Base-by-base conservation (phyloP, 2,888 invertebrate genomes). In the Hartigia nigra region DNA sequence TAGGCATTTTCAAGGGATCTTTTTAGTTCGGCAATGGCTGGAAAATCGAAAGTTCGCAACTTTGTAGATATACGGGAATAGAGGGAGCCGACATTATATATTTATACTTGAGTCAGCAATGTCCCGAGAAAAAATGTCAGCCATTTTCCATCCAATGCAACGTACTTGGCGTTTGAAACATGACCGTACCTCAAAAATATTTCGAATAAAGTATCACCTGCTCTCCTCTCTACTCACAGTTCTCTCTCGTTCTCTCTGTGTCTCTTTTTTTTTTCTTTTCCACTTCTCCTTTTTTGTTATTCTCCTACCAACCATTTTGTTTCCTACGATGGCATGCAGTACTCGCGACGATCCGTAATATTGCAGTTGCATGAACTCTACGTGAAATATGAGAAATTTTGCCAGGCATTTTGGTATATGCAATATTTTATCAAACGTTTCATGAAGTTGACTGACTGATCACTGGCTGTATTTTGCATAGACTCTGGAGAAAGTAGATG, bases 91-190 rank as follows among this genome's bases (percentile, higher is more conserved):
- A 55, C 72, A 72, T 82, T 83, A 83, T 69, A 80, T 80, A 83
- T 86, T 86, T 82, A 84, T 84, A 80, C 78, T 74, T 72, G 78
- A 78, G 76, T 80, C 78, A 70, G 82, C 80, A 80, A 84, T 83
- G 81, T 79, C 82, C 39, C 23, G 77, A 23, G 80, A 81, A 85
- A 82, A 84, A 82, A 86, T 86, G 82, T 72, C 69, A 70, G 77
- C 82, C 83, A 81, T 84, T 82, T 77, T 55, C 55, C 55, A 76
- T 34, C 76, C 72, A 72, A 31, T 32, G 72, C 72, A 72, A 72
- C 72, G 31, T 32, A 72, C 72, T 72, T 23, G 12, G 72, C 31
- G 12, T 32, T 72, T 72, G 72, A 72, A 72, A 72, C 31, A 32
- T 72, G 72, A 12, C 72, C 72, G 31, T 31, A 32, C 12, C 72